These are phyloP conservation scores for Phocides pigmalion DNA, from an alignment of 1,140 invertebrate species.

Conservation along the genomic window DNA sequence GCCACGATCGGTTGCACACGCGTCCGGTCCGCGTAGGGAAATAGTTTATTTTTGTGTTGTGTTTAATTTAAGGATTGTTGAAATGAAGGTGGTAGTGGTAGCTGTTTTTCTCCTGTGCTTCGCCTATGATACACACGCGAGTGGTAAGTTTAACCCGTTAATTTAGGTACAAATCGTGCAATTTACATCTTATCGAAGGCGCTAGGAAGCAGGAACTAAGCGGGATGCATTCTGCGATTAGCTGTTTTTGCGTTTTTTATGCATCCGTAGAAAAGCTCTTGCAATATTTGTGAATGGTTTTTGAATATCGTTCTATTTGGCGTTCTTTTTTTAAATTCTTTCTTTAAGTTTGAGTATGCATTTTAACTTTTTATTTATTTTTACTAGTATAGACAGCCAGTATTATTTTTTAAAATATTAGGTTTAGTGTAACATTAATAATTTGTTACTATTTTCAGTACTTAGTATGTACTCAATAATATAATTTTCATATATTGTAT, in stretches of 20 bases:
- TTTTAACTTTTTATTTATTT: no score
- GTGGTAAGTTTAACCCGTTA: conserved; percentile 39
- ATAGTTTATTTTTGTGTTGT: conserved; percentile 54
- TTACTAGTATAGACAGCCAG: no score
- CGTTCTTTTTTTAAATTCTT: no score
- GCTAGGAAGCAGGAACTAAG: conserved; percentile 34
- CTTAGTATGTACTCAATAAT: no score
- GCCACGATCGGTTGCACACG: conserved; percentile 42
- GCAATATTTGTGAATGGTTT: background rate
- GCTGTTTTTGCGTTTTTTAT: conserved; percentile 3
- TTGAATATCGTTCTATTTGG: no score
- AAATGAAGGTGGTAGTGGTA: conserved; percentile 62
- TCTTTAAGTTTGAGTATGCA: no score
- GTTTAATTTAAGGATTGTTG: conserved; percentile 54
- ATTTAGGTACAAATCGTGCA: conserved; percentile 18
- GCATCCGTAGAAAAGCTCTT: background rate
- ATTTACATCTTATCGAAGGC: conserved; percentile 30
- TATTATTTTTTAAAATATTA: no score
- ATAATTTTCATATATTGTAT: no score
- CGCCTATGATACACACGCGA: conserved; percentile 28
- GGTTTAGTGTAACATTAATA: no score
- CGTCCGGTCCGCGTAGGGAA: conserved; percentile 27
- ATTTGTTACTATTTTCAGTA: no score
- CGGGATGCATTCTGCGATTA: conserved; percentile 20
- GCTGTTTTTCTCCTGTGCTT: conserved; percentile 50